A percentile compares a stretch with the other conserved stretches of the same genome.
phyloP scores from a whole-genome alignment of 2,888 invertebrate genomes.

The Strigamia maritima region DNA sequence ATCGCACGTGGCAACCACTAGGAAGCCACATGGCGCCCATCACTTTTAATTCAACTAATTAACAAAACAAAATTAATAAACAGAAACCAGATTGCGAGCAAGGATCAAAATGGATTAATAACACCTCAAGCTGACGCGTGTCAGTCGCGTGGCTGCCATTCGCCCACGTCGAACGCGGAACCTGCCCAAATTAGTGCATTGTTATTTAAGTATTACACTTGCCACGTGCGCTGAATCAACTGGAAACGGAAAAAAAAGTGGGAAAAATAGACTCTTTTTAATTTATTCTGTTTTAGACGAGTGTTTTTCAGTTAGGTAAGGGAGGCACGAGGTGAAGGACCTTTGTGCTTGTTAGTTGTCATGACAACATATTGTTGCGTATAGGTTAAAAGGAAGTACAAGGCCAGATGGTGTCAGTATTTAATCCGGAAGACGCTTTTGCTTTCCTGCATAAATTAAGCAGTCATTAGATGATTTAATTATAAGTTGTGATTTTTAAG shows the following conservation, averaged over 20 bases:
- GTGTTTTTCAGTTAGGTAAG: not conserved
- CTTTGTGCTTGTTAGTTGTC: constrained; percentile 25
- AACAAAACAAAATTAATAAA: constrained; percentile 25
- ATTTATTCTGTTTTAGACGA: not conserved
- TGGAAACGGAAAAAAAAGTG: not conserved
- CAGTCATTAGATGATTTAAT: not conserved
- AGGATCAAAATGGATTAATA: constrained; percentile 8
- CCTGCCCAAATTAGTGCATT: not conserved
- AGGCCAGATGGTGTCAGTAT: constrained; percentile 23
- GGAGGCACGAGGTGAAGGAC: not conserved
- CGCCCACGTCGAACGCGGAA: not conserved
- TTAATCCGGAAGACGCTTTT: constrained; percentile 19
- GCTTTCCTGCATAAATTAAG: constrained; percentile 19
- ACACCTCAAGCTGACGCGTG: constrained; percentile 30
- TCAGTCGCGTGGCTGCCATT: constrained; percentile 11
- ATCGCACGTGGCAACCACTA: constrained; percentile 34
- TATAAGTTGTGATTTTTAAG: not conserved
- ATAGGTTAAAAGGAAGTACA: constrained; percentile 22
- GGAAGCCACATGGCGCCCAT: constrained; percentile 8
- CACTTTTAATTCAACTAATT: not conserved
- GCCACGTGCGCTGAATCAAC: constrained; percentile 8
- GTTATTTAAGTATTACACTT: constrained; percentile 1
- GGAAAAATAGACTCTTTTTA: not conserved
- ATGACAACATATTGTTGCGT: constrained; percentile 9
- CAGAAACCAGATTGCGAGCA: constrained; percentile 30